Evolutionary conservation across 2,797 vertebrate genomes (phyloP), one percentile per base, ranked within the genome.

Genomic region (Neoniphon sammara): DNA sequence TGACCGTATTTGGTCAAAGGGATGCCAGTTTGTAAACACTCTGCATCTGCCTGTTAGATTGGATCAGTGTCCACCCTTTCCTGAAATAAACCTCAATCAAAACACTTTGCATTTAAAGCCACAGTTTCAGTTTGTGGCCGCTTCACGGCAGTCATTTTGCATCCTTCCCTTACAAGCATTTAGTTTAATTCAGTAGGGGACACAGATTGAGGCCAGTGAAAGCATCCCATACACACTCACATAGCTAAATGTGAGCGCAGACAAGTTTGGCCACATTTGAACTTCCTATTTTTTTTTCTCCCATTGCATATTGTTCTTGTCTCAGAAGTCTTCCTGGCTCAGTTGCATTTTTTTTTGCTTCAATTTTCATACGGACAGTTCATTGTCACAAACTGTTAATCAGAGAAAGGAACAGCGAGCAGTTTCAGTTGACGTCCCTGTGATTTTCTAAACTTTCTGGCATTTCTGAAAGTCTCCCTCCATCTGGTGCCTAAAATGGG

Each of bases 21-120:
- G 77, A 84, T 80, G 86, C 84, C 77, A 83, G 82, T 88, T 78
- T 91, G 82, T 93, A 92, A 92, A 91, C 86, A 91, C 18, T 12
- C 30, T 2, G 55, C 17, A 72, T 83, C 73, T 46, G 53, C 57
- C 58, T 72, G 55, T 50, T 31, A 57, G 87, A 87, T 84, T 62
- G 65, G 59, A 89, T 91, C 83, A 67, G 76, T 54, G 66, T 86
- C 85, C 79, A 81, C 90, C 85, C 81, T 88, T 90, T 92, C 88
- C 87, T 85, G 81, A 66, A 85, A 82, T 54, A 67, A 70, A 42
- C 53, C 61, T 36, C 18, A 58, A 70, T 66, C 82, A 80, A 85
- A 85, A 86, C 59, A 84, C 76, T 80, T 78, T 44, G 18, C 31
- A 69, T 42, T 82, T 83, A 39, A 71, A 52, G 67, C 63, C 66